A percentile compares a stretch with the other conserved stretches of the same genome.
Conservation (phyloP, 1,140 invertebrate species). For the Xylocopa sonorina region DNA sequence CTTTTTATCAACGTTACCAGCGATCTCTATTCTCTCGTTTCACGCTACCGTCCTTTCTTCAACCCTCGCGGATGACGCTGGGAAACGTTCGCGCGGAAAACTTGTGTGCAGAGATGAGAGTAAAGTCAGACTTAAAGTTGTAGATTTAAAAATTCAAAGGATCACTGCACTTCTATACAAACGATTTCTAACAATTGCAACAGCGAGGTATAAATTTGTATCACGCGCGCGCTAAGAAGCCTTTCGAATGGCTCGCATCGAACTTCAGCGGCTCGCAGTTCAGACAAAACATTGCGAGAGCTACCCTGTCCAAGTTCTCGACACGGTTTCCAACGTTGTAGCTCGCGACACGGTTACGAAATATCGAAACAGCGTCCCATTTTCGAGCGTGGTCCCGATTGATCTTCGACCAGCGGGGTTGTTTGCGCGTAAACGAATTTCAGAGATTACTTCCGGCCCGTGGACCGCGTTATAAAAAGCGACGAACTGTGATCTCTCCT, state of each 20-base stretch:
- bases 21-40: not conserved
- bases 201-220: no score
- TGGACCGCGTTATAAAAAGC: slow-evolving; percentile 33
- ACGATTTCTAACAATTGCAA: no score
- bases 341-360: not conserved
- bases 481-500: slow-evolving; percentile 45
- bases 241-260: no score
- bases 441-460: slow-evolving; percentile 39
- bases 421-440: slow-evolving; percentile 49
- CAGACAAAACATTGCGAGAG: no score
- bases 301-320: no score
- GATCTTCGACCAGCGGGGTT: slow-evolving; percentile 17
- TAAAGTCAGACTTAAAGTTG: no score
- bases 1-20: not conserved
- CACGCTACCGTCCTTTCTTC: not conserved
- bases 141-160: no score
- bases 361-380: not conserved
- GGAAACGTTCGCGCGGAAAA: not conserved
- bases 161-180: no score
- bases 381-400: slow-evolving; percentile 3
- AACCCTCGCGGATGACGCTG: not conserved
- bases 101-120: no score
- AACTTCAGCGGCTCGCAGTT: no score
- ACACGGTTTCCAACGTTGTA: not conserved
- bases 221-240: no score